A percentile compares a stretch with the other conserved stretches of the same genome.
Evolutionary conservation across 1,140 invertebrate species (phyloP).

Genomic region (Ericerus pela): DNA sequence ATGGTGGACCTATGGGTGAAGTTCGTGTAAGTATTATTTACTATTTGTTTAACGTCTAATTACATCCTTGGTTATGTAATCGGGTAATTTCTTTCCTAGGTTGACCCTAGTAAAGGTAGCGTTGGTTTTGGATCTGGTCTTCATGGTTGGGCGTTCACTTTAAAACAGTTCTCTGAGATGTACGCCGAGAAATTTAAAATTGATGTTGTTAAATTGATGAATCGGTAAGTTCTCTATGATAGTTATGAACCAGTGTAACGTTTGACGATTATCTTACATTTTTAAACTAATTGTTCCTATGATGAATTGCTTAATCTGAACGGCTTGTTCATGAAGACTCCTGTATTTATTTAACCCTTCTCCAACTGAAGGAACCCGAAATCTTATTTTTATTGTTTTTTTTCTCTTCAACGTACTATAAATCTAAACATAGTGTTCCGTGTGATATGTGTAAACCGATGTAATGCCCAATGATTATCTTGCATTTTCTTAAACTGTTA

Average conservation of each 20-base stretch:
- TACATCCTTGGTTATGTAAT: too few species aligned
- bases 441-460: neutral
- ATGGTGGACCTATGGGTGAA: constrained; percentile 96
- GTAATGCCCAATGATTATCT: neutral
- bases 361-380: too few species aligned
- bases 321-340: neutral
- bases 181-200: constrained; percentile 98
- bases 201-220: constrained; percentile 94
- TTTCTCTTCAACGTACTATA: too few species aligned
- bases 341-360: neutral
- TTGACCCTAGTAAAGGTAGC: constrained; percentile 93
- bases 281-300: neutral
- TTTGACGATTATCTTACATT: neutral
- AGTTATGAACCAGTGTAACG: neutral
- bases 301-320: neutral
- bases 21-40: constrained; percentile 57
- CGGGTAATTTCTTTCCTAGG: too few species aligned
- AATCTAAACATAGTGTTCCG: too few species aligned
- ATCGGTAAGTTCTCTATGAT: constrained; percentile 32
- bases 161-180: constrained; percentile 99
- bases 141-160: constrained; percentile 98
- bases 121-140: constrained; percentile 98
- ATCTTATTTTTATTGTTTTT: too few species aligned
- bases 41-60: too few species aligned
- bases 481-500: neutral